phyloP scores from a whole-genome alignment of 2,888 invertebrate species.

The Eugnorisma glareosa region DNA sequence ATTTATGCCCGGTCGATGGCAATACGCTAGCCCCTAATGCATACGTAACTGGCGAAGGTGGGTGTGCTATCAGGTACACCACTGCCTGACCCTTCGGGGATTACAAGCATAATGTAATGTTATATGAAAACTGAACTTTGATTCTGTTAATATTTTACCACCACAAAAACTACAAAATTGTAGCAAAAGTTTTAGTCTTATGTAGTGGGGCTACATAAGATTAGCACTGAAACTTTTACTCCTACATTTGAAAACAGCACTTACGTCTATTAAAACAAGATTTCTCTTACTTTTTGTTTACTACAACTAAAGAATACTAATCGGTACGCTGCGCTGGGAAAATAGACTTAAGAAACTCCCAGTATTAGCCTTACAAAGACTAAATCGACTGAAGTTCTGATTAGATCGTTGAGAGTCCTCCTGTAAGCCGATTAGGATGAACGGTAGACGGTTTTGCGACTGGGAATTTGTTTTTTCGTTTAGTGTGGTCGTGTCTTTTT shows the following conservation, averaged over 20 bases:
- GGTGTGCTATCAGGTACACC: not conserved
- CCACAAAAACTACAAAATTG: not conserved
- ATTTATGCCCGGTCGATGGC: not conserved
- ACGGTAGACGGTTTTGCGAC: conserved; percentile 27
- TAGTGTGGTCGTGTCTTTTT: conserved; percentile 12
- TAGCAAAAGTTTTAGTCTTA: no score
- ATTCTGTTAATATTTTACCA: not conserved
- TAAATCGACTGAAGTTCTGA: conserved; percentile 54
- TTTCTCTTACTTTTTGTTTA: conserved; percentile 31
- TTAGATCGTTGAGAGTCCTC: conserved; percentile 47
- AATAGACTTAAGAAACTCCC: conserved; percentile 40
- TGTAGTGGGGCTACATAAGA: not conserved
- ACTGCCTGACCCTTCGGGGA: not conserved
- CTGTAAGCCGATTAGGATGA: conserved; percentile 54
- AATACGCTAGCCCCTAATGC: not conserved
- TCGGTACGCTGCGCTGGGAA: conserved; percentile 50
- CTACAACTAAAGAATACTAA: conserved; percentile 52
- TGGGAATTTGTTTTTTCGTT: conserved; percentile 33
- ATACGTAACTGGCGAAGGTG: not conserved
- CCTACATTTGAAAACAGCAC: conserved; percentile 28
- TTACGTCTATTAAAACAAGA: conserved; percentile 31
- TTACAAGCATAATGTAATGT: not conserved
- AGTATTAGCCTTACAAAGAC: conserved; percentile 43
- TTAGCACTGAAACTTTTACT: conserved; percentile 23
- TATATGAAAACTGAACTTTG: not conserved